Evolutionary conservation across 2,113 vertebrate genomes (phyloP), one percentile per base, ranked within the genome.

Genomic region (Megaceryle torquata): DNA sequence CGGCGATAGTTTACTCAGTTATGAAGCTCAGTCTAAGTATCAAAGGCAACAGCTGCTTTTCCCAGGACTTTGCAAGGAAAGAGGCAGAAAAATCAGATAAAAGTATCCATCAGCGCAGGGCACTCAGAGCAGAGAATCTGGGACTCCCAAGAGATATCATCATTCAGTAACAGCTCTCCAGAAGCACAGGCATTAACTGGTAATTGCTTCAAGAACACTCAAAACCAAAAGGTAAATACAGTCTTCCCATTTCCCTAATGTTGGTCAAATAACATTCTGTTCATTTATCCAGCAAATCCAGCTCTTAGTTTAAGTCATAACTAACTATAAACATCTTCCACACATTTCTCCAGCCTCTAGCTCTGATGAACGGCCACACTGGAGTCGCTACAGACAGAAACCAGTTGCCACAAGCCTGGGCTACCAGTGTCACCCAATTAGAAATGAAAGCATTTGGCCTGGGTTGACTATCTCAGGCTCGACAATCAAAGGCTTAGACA

Each of bases 171-270:
- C 17, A 83, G 85, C 79, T 57, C 63, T 77, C 76, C 69, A 68
- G 80, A 63, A 91, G 83, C 83, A 44, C 29, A 64, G 56, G 44
- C 77, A 50, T 44, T 31, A 68, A 44, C 70, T 10, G 57, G 37
- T 65, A 94, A 95, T 72, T 48, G 60, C 86, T 92, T 88, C 88
- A 85, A 75, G 86, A 85, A 50, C 31, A 15, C 75, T 92, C 37
- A 12, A 19, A 78, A 69, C 46, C 5, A 3, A 51, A 61, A 79
- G 51, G 80, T 41, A 69, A 92, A 82, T 14, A 10, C 33, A 71
- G 8, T 1, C 41, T 59, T 81, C 54, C 2, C 16, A 0, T 70
- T 92, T 80, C 82, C 86, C 64, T 43, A 11, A 31, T 0, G 8
- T 18, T 31, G 88, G 35, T 80, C 77, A 67, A 64, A 61, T 22